phyloP scores from a whole-genome alignment of 2,113 vertebrate genomes.

The Pterocles burchelli region DNA sequence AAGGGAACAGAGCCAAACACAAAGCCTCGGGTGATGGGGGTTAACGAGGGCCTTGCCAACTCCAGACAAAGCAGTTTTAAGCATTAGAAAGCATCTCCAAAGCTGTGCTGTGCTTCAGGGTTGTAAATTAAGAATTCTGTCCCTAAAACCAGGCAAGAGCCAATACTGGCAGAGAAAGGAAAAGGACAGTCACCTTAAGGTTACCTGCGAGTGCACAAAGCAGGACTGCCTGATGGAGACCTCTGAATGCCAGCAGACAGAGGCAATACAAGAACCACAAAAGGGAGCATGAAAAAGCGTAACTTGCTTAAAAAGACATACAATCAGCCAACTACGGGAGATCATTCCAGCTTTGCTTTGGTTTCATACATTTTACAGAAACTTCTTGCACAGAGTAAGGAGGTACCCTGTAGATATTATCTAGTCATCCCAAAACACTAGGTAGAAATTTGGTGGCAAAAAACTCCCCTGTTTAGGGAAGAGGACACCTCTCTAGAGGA shows the following conservation, averaged over 20 bases:
- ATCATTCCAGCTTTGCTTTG: neutral
- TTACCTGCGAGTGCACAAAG: neutral
- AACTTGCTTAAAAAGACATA: neutral
- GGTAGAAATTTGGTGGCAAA: neutral
- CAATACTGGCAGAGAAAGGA: neutral
- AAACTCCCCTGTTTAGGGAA: neutral
- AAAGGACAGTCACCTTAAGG: neutral
- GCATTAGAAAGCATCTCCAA: constrained; percentile 26
- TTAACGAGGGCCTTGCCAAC: constrained; percentile 44
- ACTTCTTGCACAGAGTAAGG: neutral
- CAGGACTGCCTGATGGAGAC: neutral
- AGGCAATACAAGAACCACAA: neutral
- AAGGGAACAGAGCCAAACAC: constrained; percentile 49
- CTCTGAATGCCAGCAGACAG: neutral
- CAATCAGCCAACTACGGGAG: neutral
- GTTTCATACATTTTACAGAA: neutral
- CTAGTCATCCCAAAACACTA: neutral
- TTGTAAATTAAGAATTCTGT: constrained; percentile 15
- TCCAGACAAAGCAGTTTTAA: constrained; percentile 50
- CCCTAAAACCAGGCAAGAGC: neutral
- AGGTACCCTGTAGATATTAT: neutral
- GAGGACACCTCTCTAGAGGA: neutral
- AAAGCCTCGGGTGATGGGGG: constrained; percentile 34
- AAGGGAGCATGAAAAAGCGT: neutral
- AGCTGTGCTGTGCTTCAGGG: neutral